Conservation (phyloP, 2,113 vertebrate species). For the Dendrocopos noguchii region DNA sequence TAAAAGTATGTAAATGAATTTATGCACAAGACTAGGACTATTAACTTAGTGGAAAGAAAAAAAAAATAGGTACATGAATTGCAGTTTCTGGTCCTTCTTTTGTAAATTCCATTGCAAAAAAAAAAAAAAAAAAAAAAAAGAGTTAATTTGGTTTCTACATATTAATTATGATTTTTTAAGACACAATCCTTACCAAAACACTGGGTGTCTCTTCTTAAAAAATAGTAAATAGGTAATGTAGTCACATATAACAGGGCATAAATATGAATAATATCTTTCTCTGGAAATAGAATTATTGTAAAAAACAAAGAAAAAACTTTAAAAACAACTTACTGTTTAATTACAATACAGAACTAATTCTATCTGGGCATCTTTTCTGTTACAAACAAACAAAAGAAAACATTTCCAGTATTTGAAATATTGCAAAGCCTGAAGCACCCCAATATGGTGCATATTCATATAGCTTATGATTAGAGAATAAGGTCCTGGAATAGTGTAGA, state of each 20-base stretch:
- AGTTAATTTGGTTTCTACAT: fast-evolving
- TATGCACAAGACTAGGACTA: neutral
- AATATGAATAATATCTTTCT: neutral
- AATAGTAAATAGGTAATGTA: neutral
- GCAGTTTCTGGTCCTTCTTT: neutral
- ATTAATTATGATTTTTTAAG: neutral
- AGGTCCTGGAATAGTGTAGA: neutral
- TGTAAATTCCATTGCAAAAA: neutral
- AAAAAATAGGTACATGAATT: neutral
- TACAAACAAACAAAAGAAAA: neutral
- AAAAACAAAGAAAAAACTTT: neutral
- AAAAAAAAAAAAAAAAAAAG: neutral
- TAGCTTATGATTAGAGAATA: neutral
- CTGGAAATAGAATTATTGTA: neutral
- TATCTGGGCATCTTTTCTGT: neutral
- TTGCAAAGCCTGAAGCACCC: neutral
- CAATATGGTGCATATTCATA: neutral
- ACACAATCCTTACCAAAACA: neutral
- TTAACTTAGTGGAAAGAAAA: neutral
- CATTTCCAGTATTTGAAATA: neutral
- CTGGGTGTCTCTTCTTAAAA: neutral
- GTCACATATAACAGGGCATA: neutral
- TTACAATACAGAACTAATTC: neutral
- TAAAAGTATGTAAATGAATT: neutral
- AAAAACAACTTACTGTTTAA: neutral